Conservation (phyloP, 2,888 invertebrate genomes). For the Steinernema carpocapsae region DNA sequence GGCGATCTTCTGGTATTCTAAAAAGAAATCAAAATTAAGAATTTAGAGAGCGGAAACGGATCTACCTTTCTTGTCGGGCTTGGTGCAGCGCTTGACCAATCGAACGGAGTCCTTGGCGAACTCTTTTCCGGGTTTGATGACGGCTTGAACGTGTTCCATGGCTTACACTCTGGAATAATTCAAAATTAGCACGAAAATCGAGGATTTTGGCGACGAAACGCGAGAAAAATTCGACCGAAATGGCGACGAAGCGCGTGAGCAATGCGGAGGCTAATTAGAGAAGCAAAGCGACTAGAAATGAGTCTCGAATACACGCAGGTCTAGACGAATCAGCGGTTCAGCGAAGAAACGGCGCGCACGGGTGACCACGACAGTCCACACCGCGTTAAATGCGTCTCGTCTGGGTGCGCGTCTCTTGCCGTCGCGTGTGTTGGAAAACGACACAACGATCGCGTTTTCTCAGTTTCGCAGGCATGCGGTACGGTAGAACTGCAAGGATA, state of each 20-base stretch:
- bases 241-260: neutral
- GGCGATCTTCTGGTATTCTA: slow-evolving; percentile 99
- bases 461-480: neutral
- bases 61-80: slow-evolving; percentile 96
- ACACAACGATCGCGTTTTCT: slow-evolving; percentile 15
- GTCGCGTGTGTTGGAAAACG: slow-evolving; percentile 16
- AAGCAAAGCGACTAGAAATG: too few relatives aligned
- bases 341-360: too few relatives aligned
- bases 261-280: neutral
- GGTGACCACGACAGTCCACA: too few relatives aligned
- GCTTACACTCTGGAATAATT: neutral
- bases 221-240: neutral
- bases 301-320: too few relatives aligned
- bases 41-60: neutral
- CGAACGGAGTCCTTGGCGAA: slow-evolving; percentile 98
- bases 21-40: slow-evolving; percentile 42
- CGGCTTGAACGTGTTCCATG: slow-evolving; percentile 96
- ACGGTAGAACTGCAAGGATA: slow-evolving; percentile 27
- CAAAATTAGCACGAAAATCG: neutral
- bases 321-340: neutral
- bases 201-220: neutral
- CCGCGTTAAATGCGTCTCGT: neutral
- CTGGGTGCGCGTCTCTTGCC: slow-evolving; percentile 2
- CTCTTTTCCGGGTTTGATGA: slow-evolving; percentile 90
- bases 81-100: slow-evolving; percentile 97